Base-by-base conservation (phyloP, 2,888 invertebrate genomes). In the Thelaira solivaga region DNA sequence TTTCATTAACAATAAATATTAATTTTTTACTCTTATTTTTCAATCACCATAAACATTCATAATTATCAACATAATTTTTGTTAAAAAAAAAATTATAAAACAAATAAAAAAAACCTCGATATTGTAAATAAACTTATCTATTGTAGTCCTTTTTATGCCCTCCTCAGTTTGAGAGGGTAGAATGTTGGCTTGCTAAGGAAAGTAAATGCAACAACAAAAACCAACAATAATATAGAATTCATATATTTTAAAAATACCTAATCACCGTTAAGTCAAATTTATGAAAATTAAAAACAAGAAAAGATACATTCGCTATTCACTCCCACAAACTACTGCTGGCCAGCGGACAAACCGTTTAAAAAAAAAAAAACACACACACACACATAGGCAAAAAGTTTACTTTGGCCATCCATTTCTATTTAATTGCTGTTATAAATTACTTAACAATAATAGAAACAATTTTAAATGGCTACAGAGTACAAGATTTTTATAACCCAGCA, bases 41-140 rank as follows among this genome's bases (percentile, higher is more conserved):
- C 79, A 80, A 81, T 82, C 80, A 82, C 68, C 82, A 81, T 82
- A 81, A 81, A 82, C 75, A 65, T 76, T 80, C 80, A 80, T 81
- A 80, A 64, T 69, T 67, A 57, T 64, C 41, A 71, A 68, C 68
- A 77, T 79, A 82, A 76, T 74, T 79, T 81, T 59, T 43, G 10
- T 26, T 7, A n/a, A 55, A 53, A 69, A 16, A 2, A n/a, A n/a
- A n/a, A n/a, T n/a, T n/a, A n/a, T n/a, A n/a, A 16, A 4, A 1
- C 29, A 39, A 43, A 55, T 18, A 24, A 7, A 18, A 20, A 20
- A 34, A 59, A 18, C 26, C 45, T 36, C 29, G 20, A 45, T 36
- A 59, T 69, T 71, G 24, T 55, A 34, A 5, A 16, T n/a, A 47
- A 34, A 31, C 18, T 43, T 34, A 36, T 57, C 39, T 34, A 62